Base-by-base conservation (phyloP, 1,140 invertebrate species). In the Antheraea mylitta region DNA sequence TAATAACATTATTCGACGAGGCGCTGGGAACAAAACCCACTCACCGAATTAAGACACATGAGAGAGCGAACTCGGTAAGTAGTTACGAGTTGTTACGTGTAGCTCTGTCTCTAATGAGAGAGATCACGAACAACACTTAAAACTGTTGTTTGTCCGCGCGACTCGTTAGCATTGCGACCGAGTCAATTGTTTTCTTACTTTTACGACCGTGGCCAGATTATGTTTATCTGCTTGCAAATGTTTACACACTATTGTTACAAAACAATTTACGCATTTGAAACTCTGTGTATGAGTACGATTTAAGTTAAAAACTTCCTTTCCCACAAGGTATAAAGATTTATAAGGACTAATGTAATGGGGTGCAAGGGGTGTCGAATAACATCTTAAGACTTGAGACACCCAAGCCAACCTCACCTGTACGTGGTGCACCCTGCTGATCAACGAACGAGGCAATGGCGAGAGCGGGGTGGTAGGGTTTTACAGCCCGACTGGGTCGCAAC, bases 41-140 rank as follows among this genome's bases (percentile, higher is more conserved):
- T 53, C 45, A 53, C 45, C 45, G 45, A 16, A 53, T 53, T 53
- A 53, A 53, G 45, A 53, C 45, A 53, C 45, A 53, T 16, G 7
- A 16, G 45, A n/a, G 45, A 53, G 45, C 45, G 45, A 53, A 16
- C 45, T 53, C 45, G 11, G 45, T 53, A 53, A 53, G 45, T 53
- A 16, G 45, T 53, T 53, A 53, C 11, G 10, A 53, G 11, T 13
- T 53, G 45, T 53, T 53, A 53, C 45, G 45, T 53, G 45, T 22
- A 60, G 18, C 18, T 60, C 7, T n/a, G n/a, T 60, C 10, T 60
- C 10, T 60, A 22, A 19, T 60, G 22, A 60, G 22, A 30, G 59
- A 30, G 22, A 60, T 60, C 59, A 19, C 18, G 59, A 19, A 60
- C 59, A 60, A 60, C 59, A 60, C 45, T 53, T 60, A 22, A 8